These are phyloP conservation scores for Eueremaeus valkanovi DNA, from an alignment of 2,888 invertebrate species.

Conservation along the genomic window DNA sequence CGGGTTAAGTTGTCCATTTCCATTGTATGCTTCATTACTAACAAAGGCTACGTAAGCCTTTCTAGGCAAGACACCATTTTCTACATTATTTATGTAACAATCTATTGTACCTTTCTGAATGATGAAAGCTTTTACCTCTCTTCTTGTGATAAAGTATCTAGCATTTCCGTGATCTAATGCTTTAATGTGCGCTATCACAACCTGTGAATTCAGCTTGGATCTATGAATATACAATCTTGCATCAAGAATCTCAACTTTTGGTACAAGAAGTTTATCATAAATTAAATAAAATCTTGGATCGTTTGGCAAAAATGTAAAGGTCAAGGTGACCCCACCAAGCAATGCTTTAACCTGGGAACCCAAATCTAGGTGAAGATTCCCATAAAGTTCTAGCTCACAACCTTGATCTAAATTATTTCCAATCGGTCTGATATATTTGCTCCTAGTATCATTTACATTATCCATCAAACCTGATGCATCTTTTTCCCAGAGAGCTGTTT, in stretches of 20 bases:
- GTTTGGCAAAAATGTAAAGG: slow-evolving; percentile 39
- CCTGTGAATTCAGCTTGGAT: slow-evolving; percentile 45
- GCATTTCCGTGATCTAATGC: slow-evolving; percentile 45
- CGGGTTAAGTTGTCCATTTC: slow-evolving; percentile 46
- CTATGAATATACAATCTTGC: slow-evolving; percentile 46
- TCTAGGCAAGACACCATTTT: slow-evolving; percentile 49
- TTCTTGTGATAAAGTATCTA: slow-evolving; percentile 46
- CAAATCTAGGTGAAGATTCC: slow-evolving; percentile 40
- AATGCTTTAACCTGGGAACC: slow-evolving; percentile 37
- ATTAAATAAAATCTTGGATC: slow-evolving; percentile 42
- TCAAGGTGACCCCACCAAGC: slow-evolving; percentile 38
- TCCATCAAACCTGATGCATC: not conserved
- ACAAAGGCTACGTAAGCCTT: slow-evolving; percentile 49
- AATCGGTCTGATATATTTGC: not conserved
- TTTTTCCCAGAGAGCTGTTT: not conserved
- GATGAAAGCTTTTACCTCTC: slow-evolving; percentile 46
- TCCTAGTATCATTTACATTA: not conserved
- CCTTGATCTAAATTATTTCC: not conserved
- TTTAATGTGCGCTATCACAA: slow-evolving; percentile 48
- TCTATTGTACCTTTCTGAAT: slow-evolving; percentile 47
- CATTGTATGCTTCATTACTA: slow-evolving; percentile 45
- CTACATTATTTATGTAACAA: slow-evolving; percentile 50
- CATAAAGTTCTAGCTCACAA: slow-evolving; percentile 36
- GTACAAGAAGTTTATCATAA: not conserved
- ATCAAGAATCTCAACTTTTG: slow-evolving; percentile 45